Percentiles rank a stretch among this genome's conserved stretches.
Conservation (phyloP, 2,888 invertebrate genomes). For the Leptodirus hochenwartii region DNA sequence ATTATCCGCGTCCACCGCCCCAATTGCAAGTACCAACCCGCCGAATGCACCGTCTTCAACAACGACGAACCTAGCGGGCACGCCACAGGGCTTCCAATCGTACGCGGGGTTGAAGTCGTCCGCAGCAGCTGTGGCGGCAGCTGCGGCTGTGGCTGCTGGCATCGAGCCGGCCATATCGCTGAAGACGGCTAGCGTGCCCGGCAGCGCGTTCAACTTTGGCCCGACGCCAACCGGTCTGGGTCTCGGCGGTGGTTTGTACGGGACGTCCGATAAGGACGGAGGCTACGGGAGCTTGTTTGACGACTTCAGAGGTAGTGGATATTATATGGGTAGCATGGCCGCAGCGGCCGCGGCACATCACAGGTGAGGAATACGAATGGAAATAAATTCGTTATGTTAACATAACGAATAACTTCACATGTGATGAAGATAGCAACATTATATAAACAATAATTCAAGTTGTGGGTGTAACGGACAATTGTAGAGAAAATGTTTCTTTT, state of each 20-base stretch:
- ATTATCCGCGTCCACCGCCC: no score
- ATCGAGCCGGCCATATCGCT: constrained; percentile 36
- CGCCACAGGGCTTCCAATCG: constrained; percentile 34
- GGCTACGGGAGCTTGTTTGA: constrained; percentile 51
- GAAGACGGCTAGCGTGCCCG: constrained; percentile 52
- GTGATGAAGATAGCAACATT: no score
- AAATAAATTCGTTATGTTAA: no score
- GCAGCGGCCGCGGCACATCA: constrained; percentile 30
- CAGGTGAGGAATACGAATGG: no score
- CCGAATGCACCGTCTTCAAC: no score
- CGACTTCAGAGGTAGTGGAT: constrained; percentile 44
- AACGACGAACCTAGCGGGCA: constrained; percentile 2
- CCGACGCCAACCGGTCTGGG: constrained; percentile 38
- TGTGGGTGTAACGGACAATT: no score
- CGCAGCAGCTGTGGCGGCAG: constrained; percentile 14
- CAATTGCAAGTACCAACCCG: no score
- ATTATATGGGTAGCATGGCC: constrained; percentile 36
- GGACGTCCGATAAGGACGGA: constrained; percentile 32
- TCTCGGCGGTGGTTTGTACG: constrained; percentile 32
- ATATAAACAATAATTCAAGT: no score
- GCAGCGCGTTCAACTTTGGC: constrained; percentile 73
- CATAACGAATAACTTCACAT: no score
- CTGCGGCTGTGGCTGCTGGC: no score
- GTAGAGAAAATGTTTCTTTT: no score
- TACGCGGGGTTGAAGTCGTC: constrained; percentile 34